Conservation (phyloP, 2,888 invertebrate genomes). For the Hirtodrosophila duncani region DNA sequence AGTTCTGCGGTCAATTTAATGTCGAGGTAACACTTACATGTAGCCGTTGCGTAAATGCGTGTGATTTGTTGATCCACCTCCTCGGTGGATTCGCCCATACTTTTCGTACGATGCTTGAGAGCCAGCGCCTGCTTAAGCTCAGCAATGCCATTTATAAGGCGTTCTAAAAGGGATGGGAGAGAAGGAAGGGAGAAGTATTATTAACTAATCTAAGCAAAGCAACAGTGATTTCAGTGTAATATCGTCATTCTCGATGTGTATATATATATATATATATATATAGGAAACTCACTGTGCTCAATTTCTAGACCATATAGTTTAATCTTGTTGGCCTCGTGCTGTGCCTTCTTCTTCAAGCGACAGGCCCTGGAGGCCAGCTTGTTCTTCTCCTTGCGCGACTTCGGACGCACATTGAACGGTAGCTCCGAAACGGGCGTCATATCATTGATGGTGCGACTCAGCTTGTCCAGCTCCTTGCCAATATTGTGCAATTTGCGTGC, state of each 20-base stretch:
- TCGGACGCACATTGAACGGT: conserved; percentile 91
- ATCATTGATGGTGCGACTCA: conserved; percentile 94
- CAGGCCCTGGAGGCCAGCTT: conserved; percentile 98
- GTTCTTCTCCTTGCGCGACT: conserved; percentile 98
- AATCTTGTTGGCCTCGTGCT: conserved; percentile 98
- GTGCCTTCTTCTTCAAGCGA: conserved; percentile 98
- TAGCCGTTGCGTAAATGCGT: conserved; percentile 79
- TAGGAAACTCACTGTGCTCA: conserved; percentile 91
- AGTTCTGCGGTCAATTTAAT: not conserved
- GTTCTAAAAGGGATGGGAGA: conserved; percentile 81
- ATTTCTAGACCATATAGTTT: conserved; percentile 94
- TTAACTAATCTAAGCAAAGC: not conserved
- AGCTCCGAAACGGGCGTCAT: conserved; percentile 97
- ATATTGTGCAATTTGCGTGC: conserved; percentile 93
- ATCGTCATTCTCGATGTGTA: too few species aligned
- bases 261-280: not conserved
- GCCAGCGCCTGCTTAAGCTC: conserved; percentile 87
- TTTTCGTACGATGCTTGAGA: conserved; percentile 80
- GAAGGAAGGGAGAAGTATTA: not conserved
- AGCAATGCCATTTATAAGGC: conserved; percentile 86
- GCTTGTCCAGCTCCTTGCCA: conserved; percentile 93
- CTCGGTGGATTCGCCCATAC: conserved; percentile 76
- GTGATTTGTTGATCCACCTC: conserved; percentile 86
- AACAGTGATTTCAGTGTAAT: not conserved
- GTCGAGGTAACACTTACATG: conserved; percentile 55